These are phyloP conservation scores for Romanogobio albipinnatus DNA, from an alignment of 2,113 vertebrate species.

Conservation along the genomic window DNA sequence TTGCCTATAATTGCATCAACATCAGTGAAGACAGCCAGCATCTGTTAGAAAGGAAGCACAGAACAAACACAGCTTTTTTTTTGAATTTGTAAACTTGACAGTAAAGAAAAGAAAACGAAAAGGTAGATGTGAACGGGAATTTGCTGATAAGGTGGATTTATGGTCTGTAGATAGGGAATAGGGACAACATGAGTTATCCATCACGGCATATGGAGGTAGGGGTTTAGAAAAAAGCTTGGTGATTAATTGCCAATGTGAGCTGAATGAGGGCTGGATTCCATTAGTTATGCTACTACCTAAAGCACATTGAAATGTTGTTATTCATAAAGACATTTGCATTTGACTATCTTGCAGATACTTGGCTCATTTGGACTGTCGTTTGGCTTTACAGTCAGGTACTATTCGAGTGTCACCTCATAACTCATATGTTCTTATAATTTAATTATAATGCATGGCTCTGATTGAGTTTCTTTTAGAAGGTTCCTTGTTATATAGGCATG, in stretches of 20 bases:
- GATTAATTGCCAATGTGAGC: constrained; percentile 15
- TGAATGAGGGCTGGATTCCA: not conserved
- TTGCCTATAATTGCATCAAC: constrained; percentile 42
- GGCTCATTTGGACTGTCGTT: not conserved
- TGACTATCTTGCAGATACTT: not conserved
- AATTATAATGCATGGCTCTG: not conserved
- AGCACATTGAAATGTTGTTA: not conserved
- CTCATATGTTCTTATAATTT: not conserved
- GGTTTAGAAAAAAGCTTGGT: not conserved
- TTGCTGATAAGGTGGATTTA: constrained; percentile 34
- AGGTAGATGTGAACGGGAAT: constrained; percentile 23
- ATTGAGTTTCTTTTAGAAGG: not conserved
- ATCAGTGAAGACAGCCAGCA: constrained; percentile 34
- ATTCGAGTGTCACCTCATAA: not conserved
- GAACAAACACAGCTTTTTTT: constrained; percentile 21
- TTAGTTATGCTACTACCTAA: constrained; percentile 8
- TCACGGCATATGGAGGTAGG: constrained; percentile 28
- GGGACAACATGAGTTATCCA: constrained; percentile 12
- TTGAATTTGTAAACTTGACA: constrained; percentile 35
- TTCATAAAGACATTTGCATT: constrained; percentile 26
- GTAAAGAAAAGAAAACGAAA: constrained; percentile 13
- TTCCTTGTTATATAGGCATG: not conserved
- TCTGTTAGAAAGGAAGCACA: constrained; percentile 28
- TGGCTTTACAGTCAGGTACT: not conserved
- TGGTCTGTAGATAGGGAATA: not conserved